A percentile compares a stretch with the other conserved stretches of the same genome.
Conservation (phyloP, 2,113 vertebrate species). For the Hippocampus comes region DNA sequence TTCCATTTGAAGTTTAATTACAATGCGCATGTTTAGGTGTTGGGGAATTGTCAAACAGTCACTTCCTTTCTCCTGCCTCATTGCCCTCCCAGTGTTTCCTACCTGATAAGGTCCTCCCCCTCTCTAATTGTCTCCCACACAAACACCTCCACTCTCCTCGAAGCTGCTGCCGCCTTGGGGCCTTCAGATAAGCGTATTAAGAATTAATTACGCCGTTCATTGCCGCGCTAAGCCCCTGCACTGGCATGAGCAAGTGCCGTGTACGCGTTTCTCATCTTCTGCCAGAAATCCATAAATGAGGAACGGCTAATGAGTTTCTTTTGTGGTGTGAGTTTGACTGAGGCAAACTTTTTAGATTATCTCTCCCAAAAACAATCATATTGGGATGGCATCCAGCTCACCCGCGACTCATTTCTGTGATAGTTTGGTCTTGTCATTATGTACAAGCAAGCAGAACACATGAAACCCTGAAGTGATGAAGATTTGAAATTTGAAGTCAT, state of each 20-base stretch:
- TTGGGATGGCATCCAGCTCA: constrained; percentile 4
- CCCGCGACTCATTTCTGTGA: too few relatives aligned
- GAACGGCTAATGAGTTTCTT: constrained; percentile 64
- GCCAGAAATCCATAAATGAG: constrained; percentile 47
- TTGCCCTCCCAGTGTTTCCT: constrained; percentile 47
- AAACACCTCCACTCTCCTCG: constrained; percentile 55
- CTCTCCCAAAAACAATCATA: constrained; percentile 12
- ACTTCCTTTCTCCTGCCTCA: constrained; percentile 31
- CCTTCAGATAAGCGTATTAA: constrained; percentile 66
- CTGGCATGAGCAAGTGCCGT: constrained; percentile 43
- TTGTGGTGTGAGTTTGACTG: constrained; percentile 43
- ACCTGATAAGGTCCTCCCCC: constrained; percentile 51
- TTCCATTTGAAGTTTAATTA: constrained; percentile 54
- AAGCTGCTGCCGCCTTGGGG: constrained; percentile 47
- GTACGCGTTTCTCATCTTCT: constrained; percentile 42
- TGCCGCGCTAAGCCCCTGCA: constrained; percentile 41
- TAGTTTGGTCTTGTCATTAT: too few relatives aligned
- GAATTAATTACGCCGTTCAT: constrained; percentile 64
- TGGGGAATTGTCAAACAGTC: constrained; percentile 42
- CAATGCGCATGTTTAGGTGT: constrained; percentile 40
- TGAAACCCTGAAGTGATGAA: too few relatives aligned
- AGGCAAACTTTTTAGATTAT: constrained; percentile 5
- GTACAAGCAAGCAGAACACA: too few relatives aligned
- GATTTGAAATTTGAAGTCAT: too few relatives aligned
- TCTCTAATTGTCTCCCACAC: constrained; percentile 61